Conservation (phyloP, 2,113 vertebrate genomes). For the Phalacrocorax carbo region DNA sequence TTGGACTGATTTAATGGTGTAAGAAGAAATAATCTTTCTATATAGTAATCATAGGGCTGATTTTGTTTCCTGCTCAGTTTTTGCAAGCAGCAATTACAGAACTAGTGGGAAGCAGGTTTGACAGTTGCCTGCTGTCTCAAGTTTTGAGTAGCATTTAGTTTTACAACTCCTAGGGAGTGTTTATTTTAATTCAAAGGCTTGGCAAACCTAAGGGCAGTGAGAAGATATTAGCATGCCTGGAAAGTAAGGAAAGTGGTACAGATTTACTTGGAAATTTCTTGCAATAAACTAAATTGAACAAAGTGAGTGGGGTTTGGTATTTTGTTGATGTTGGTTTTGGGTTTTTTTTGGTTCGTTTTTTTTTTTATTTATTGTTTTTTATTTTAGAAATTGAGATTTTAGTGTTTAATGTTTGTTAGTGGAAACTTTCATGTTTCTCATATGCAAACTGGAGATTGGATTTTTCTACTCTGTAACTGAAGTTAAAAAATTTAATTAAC, state of each 20-base stretch:
- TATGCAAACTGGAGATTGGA: not conserved
- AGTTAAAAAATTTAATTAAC: not conserved
- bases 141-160: constrained; percentile 22
- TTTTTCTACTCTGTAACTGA: not conserved
- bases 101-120: not conserved
- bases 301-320: not conserved
- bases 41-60: constrained; percentile 1
- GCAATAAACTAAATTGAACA: not conserved
- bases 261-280: not conserved
- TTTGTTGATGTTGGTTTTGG: not conserved
- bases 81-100: constrained; percentile 17
- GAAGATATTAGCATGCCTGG: not conserved
- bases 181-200: constrained; percentile 18
- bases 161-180: not conserved
- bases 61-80: constrained; percentile 6
- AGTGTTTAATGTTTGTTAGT: not conserved
- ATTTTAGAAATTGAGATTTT: not conserved
- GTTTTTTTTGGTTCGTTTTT: too few species aligned
- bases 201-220: not conserved
- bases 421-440: not conserved
- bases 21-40: constrained; percentile 17
- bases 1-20: not conserved
- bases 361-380: not conserved
- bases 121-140: constrained; percentile 29
- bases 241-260: not conserved